A percentile compares a stretch with the other conserved stretches of the same genome.
phyloP scores from a whole-genome alignment of 1,140 invertebrate species.

The Anoplophora glabripennis region DNA sequence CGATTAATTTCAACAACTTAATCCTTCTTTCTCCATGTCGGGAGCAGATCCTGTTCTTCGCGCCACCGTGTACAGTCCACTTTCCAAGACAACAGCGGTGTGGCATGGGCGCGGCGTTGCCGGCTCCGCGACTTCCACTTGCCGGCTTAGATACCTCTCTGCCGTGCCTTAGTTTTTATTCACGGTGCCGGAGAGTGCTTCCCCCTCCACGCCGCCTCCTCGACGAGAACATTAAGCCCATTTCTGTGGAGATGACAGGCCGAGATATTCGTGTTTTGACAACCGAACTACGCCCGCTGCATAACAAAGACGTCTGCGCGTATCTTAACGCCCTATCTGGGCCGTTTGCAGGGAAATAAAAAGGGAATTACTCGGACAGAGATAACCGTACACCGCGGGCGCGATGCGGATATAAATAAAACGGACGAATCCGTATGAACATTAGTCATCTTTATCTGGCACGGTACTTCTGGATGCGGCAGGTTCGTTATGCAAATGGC shows the following conservation, averaged over 20 bases:
- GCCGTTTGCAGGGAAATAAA: slow-evolving; percentile 13
- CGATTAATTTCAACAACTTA: too few relatives aligned
- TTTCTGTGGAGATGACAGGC: neutral
- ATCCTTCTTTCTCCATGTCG: too few relatives aligned
- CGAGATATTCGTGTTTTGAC: slow-evolving; percentile 13
- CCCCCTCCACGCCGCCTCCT: neutral
- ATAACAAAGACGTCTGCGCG: slow-evolving; percentile 10
- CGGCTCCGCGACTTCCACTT: slow-evolving; percentile 2
- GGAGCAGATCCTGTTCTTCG: too few relatives aligned
- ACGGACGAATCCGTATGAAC: too few relatives aligned
- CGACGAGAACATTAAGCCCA: neutral
- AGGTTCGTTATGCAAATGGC: too few relatives aligned
- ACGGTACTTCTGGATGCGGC: too few relatives aligned
- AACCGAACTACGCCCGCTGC: slow-evolving; percentile 8
- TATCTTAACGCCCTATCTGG: slow-evolving; percentile 16
- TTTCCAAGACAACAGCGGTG: slow-evolving; percentile 16
- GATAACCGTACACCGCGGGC: neutral
- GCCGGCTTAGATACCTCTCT: slow-evolving; percentile 2
- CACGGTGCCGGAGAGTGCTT: neutral
- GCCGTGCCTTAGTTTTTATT: slow-evolving; percentile 9
- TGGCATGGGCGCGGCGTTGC: slow-evolving; percentile 19
- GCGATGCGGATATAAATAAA: slow-evolving; percentile 1
- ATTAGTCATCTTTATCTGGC: too few relatives aligned
- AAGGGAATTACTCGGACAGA: neutral
- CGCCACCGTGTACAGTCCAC: slow-evolving; percentile 17